Conservation (phyloP, 2,113 vertebrate species). For the Rana temporaria region DNA sequence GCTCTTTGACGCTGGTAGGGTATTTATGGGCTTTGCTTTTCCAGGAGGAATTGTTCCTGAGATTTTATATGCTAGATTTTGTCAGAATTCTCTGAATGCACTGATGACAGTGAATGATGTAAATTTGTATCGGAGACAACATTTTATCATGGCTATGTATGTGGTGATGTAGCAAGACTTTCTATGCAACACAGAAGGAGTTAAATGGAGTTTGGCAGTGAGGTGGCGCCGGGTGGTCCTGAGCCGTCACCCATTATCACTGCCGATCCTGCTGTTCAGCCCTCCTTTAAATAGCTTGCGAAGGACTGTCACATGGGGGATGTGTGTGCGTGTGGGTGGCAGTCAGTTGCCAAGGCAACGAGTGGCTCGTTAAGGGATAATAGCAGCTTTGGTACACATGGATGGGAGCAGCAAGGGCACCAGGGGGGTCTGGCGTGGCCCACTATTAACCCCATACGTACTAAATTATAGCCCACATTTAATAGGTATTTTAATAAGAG, state of each 20-base stretch:
- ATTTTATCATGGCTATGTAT: too few species aligned
- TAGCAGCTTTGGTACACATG: conserved; percentile 55
- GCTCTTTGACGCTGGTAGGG: too few species aligned
- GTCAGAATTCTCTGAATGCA: too few species aligned
- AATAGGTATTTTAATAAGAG: background rate
- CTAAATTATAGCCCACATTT: background rate
- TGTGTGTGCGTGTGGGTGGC: conserved; percentile 55
- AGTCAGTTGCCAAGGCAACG: conserved; percentile 45
- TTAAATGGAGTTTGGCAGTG: conserved; percentile 27
- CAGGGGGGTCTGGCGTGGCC: conserved; percentile 49
- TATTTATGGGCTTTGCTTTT: too few species aligned
- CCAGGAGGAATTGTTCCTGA: too few species aligned
- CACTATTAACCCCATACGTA: conserved; percentile 24
- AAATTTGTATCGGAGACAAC: too few species aligned
- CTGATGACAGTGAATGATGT: too few species aligned
- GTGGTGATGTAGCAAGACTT: too few species aligned
- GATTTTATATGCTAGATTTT: too few species aligned
- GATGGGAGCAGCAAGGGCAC: conserved; percentile 37
- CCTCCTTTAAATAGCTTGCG: conserved; percentile 54
- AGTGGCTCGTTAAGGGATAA: conserved; percentile 55
- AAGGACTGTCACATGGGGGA: conserved; percentile 54
- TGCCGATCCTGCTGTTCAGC: conserved; percentile 39
- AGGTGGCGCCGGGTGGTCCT: conserved; percentile 37
- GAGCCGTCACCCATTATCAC: conserved; percentile 47
- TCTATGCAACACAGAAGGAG: background rate